phyloP scores from a whole-genome alignment of 2,888 invertebrate genomes.

The Phoronis australis region DNA sequence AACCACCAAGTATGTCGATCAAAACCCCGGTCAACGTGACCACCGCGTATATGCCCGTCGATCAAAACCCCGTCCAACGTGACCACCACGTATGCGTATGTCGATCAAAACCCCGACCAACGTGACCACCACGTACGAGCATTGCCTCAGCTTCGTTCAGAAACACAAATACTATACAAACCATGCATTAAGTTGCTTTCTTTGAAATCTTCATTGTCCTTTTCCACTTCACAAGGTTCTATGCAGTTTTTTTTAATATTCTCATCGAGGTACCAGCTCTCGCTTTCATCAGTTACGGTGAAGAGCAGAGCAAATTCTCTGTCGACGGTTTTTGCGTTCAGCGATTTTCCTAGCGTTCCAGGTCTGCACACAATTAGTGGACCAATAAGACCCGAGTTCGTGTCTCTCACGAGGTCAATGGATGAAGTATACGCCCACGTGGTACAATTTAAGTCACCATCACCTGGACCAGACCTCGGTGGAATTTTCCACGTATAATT shows the following conservation, averaged over 20 bases:
- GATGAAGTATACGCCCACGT: constrained; percentile 1
- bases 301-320: not conserved
- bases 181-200: constrained; percentile 2
- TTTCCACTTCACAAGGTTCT: not conserved
- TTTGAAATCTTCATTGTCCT: not conserved
- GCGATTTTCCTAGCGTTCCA: constrained; percentile 7
- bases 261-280: constrained; percentile 5
- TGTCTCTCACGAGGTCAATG: not conserved
- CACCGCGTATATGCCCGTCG: too few relatives aligned
- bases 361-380: constrained; percentile 1
- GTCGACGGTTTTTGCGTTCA: not conserved
- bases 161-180: too few relatives aligned
- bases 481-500: constrained; percentile 1
- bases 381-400: constrained; percentile 1
- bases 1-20: too few relatives aligned
- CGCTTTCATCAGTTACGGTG: constrained; percentile 1
- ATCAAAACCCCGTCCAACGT: too few relatives aligned
- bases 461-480: not conserved
- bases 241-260: not conserved
- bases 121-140: too few relatives aligned
- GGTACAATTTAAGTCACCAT: not conserved
- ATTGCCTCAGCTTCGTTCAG: too few relatives aligned
- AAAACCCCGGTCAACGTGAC: too few relatives aligned
- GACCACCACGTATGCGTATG: too few relatives aligned
- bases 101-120: too few relatives aligned